Conservation (phyloP, 1,140 invertebrate genomes). For the Helicoverpa zea region DNA sequence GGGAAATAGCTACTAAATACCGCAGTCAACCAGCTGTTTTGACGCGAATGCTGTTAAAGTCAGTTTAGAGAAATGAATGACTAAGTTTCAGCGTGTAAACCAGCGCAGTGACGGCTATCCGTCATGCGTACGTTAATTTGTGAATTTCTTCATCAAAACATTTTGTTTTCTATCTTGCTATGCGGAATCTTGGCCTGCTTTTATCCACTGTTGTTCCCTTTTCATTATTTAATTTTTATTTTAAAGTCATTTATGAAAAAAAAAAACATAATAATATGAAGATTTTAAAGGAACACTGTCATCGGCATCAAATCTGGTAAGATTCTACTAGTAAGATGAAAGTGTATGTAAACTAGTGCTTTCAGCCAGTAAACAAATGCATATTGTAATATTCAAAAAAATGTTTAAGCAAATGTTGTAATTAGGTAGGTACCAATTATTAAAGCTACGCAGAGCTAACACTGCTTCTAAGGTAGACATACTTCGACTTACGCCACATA, state of each 20-base stretch:
- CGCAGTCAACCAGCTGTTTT: too few species aligned
- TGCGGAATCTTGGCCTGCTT: neutral
- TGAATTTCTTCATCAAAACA: neutral
- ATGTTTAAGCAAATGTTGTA: neutral
- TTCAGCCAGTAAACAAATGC: too few species aligned
- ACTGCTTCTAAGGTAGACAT: neutral
- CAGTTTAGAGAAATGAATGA: neutral
- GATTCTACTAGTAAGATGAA: too few species aligned
- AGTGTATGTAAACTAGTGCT: too few species aligned
- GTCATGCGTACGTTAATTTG: neutral
- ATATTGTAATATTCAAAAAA: too few species aligned
- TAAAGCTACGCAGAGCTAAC: neutral
- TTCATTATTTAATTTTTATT: too few species aligned
- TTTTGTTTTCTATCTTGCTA: neutral
- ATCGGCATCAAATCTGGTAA: too few species aligned
- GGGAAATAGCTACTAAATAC: too few species aligned
- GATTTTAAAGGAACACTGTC: too few species aligned
- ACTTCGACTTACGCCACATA: neutral
- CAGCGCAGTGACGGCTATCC: neutral
- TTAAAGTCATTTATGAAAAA: too few species aligned
- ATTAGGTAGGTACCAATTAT: too few species aligned
- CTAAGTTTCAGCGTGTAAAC: neutral
- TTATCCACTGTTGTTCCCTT: neutral
- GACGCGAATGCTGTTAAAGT: neutral
- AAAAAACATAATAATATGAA: too few species aligned